Base-by-base conservation (phyloP, 2,888 invertebrate genomes). In the Nematopogon swammerdamellus region DNA sequence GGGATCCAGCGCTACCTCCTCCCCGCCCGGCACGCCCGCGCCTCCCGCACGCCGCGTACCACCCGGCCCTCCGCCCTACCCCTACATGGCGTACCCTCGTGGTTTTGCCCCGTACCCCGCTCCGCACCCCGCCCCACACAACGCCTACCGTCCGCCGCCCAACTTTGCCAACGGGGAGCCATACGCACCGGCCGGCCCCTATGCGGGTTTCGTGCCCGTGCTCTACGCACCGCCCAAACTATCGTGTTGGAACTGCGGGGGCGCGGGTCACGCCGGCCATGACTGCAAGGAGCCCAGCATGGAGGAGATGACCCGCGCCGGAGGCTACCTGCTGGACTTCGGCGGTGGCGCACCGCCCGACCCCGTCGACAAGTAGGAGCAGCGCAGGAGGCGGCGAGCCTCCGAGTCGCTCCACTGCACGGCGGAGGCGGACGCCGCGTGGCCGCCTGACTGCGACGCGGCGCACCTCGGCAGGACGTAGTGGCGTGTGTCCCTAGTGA, bases 211-310 rank as follows among this genome's bases (percentile, higher is more conserved):
- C 75, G 75, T 80, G 54, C 81, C 82, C n/a, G 76, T 81, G 36
- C 71, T 77, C 54, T 81, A 76, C 61, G 82, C 83, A 56, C 82
- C 83, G 48, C 82, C 83, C 45, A 86, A 88, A 67, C 74, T 85
- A 49, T 90, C 91, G 44, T 97, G 96, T 73, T 95, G 91, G 80
- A 97, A 96, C 70, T 97, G 97, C 75, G 96, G 96, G 53, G 89
- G 88, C 49, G 83, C 86, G 50, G 88, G 85, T 48, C 96, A 97
- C 70, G 82, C 84, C 48, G 94, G 94, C 19, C 82, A 85, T 59
- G 95, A 95, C 59, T 97, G 96, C 69, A 89, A 89, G 63, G 93
- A 93, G 67, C 89, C 89, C 55, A 92, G 92, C 50, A 92, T 96
- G 86, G 95, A 97, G 69, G 93, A 94, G 71, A 90, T 94, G 74